Conservation (phyloP, 1,140 invertebrate species). For the Drosophila seguyi region DNA sequence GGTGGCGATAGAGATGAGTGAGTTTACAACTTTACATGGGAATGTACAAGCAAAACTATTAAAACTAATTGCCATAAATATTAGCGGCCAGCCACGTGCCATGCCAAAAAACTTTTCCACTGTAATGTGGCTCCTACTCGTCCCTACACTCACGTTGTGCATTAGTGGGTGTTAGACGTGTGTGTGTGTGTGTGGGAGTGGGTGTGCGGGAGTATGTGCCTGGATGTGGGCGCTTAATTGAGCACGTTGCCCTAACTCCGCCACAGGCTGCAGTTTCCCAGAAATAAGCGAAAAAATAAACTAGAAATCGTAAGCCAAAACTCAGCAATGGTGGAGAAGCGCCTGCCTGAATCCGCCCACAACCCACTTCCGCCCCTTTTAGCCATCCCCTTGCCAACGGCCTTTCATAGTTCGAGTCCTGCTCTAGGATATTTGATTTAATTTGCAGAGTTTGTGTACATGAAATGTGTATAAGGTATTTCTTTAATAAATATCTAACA, state of each 20-base stretch:
- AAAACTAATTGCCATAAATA: constrained; percentile 83
- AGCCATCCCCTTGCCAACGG: not conserved
- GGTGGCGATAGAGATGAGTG: constrained; percentile 12
- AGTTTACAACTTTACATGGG: constrained; percentile 70
- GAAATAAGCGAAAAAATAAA: constrained; percentile 28
- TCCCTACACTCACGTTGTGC: constrained; percentile 11
- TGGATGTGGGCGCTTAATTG: constrained; percentile 65
- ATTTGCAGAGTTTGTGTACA: constrained; percentile 6
- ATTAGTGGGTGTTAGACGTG: constrained; percentile 11
- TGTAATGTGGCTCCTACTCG: constrained; percentile 8
- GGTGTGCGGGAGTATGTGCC: constrained; percentile 4
- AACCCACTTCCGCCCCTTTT: not conserved
- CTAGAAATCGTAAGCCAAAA: constrained; percentile 49
- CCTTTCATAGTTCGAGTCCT: constrained; percentile 1
- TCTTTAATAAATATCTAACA: no score
- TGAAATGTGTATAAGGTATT: not conserved
- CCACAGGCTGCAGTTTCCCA: constrained; percentile 52
- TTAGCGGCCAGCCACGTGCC: constrained; percentile 78
- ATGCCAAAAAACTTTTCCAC: constrained; percentile 59
- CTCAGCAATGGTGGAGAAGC: constrained; percentile 22
- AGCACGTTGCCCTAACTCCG: constrained; percentile 64
- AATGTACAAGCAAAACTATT: constrained; percentile 79
- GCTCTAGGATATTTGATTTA: constrained; percentile 33
- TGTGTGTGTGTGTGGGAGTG: not conserved
- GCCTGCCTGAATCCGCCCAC: constrained; percentile 1